Evolutionary conservation across 2,888 invertebrate genomes (phyloP).

Genomic region (Scaptomyza tumidula): DNA sequence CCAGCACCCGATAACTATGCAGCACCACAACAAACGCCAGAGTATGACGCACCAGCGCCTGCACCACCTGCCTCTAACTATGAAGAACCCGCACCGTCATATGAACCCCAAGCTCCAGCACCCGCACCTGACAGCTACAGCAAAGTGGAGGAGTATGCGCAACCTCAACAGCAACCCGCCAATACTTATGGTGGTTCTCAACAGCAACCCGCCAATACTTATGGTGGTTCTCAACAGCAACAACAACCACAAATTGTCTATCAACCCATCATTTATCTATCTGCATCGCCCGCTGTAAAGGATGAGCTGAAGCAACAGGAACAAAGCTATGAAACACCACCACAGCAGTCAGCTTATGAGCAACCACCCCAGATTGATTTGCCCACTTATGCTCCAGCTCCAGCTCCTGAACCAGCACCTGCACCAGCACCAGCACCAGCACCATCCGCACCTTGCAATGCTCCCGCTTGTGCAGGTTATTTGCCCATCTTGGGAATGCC

Average conservation of each 20-base stretch:
- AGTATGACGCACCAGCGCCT: conserved; percentile 25
- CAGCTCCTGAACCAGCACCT: conserved; percentile 21
- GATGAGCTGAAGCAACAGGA: conserved; percentile 13
- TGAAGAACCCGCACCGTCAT: conserved; percentile 13
- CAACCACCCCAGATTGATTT: conserved; percentile 8
- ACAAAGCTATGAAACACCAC: conserved; percentile 23
- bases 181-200: too few relatives aligned
- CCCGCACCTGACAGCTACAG: conserved; percentile 41
- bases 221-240: conserved; percentile 21
- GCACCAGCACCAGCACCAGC: conserved; percentile 32
- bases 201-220: conserved; percentile 23
- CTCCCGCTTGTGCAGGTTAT: conserved; percentile 50
- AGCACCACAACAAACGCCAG: conserved; percentile 11
- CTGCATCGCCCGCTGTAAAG: conserved; percentile 44
- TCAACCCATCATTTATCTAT: conserved; percentile 79
- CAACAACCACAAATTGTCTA: conserved; percentile 71
- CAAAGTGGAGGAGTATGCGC: conserved; percentile 41
- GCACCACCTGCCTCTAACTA: conserved; percentile 36
- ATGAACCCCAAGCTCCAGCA: conserved; percentile 33
- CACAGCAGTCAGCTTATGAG: conserved; percentile 3
- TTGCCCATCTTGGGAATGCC: conserved; percentile 54
- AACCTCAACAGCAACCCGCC: conserved; percentile 1
- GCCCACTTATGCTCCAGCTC: conserved; percentile 16
- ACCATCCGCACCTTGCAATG: conserved; percentile 30
- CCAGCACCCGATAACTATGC: conserved; percentile 28